Evolutionary conservation across 2,888 invertebrate species (phyloP).

Genomic region (Gari tellinella): DNA sequence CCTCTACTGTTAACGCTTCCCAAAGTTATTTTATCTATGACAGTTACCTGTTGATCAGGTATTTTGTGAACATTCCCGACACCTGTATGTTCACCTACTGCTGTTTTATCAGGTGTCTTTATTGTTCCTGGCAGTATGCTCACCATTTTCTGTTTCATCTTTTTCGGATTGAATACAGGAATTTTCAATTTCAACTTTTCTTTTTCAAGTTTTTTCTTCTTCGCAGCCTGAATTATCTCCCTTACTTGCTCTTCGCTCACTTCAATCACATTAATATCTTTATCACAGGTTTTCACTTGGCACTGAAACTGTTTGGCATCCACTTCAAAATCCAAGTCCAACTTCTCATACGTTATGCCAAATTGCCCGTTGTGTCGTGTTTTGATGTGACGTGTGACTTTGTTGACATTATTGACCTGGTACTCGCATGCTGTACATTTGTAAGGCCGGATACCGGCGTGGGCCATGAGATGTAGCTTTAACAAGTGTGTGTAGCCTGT

Average conservation of each 20-base stretch:
- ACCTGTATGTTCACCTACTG: too few relatives aligned
- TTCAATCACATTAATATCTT: slow-evolving; percentile 49
- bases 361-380: slow-evolving; percentile 25
- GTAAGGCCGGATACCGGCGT: slow-evolving; percentile 50
- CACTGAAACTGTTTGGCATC: slow-evolving; percentile 55
- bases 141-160: too few relatives aligned
- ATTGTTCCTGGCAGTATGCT: too few relatives aligned
- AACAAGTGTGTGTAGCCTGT: slow-evolving; percentile 50
- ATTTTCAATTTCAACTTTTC: too few relatives aligned
- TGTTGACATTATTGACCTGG: slow-evolving; percentile 26
- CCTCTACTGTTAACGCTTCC: too few relatives aligned
- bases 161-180: too few relatives aligned
- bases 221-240: background rate
- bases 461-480: slow-evolving; percentile 51
- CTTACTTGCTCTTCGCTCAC: slow-evolving; percentile 34
- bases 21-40: too few relatives aligned
- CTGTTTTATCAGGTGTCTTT: too few relatives aligned
- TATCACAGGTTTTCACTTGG: slow-evolving; percentile 29
- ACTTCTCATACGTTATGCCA: slow-evolving; percentile 36
- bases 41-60: too few relatives aligned
- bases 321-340: slow-evolving; percentile 47
- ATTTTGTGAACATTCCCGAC: too few relatives aligned
- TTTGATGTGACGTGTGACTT: slow-evolving; percentile 49
- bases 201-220: too few relatives aligned
- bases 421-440: slow-evolving; percentile 52